phyloP scores from a whole-genome alignment of 2,797 vertebrate genomes.

The Smutsia temminckii region DNA sequence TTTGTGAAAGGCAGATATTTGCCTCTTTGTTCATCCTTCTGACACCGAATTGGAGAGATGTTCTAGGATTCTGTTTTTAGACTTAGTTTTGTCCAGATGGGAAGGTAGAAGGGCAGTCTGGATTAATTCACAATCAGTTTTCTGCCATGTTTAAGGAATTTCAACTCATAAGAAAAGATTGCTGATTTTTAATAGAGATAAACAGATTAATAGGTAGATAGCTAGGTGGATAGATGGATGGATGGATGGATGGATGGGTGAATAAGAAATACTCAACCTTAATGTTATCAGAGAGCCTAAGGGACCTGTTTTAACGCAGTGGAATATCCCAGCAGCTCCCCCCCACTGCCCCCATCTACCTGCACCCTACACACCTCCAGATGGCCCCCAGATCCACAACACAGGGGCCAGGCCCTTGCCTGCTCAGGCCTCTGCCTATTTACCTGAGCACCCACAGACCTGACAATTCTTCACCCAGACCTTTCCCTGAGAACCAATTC shows the following conservation, averaged over 20 bases:
- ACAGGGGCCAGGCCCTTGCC: neutral
- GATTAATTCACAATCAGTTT: neutral
- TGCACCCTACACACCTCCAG: neutral
- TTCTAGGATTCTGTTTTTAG: neutral
- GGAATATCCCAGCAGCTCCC: neutral
- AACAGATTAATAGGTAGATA: neutral
- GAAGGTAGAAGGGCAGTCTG: neutral
- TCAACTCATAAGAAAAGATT: neutral
- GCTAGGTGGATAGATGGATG: neutral
- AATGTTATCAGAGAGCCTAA: neutral
- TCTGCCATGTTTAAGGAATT: neutral
- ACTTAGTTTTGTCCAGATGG: neutral
- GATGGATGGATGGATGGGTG: neutral
- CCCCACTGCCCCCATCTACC: too few relatives aligned
- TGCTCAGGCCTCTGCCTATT: neutral
- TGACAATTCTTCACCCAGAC: neutral
- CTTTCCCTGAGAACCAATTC: neutral
- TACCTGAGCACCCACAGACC: neutral
- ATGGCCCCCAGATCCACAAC: neutral
- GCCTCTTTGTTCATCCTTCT: neutral
- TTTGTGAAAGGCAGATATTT: neutral
- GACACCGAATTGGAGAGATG: neutral
- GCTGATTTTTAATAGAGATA: constrained; percentile 1
- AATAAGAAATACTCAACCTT: neutral
- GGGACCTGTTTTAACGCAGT: neutral